Conservation (phyloP, 2,113 vertebrate genomes). For the Planiliza haematocheilus region DNA sequence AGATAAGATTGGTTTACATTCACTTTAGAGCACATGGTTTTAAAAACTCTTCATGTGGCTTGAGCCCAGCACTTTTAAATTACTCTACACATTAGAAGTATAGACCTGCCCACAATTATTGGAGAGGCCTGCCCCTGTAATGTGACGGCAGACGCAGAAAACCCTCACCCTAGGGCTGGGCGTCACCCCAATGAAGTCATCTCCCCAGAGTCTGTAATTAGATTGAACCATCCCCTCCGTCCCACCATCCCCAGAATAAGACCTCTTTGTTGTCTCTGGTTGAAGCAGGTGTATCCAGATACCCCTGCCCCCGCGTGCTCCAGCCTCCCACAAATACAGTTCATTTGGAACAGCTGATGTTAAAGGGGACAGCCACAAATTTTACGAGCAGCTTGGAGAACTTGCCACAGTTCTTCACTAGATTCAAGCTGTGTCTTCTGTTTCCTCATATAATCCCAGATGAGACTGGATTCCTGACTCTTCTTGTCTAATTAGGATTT, state of each 20-base stretch:
- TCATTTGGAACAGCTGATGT: slow-evolving; percentile 30
- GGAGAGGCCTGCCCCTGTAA: slow-evolving; percentile 15
- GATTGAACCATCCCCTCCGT: slow-evolving; percentile 52
- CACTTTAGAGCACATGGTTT: not conserved
- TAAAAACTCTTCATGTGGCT: slow-evolving; percentile 9
- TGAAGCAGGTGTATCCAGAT: slow-evolving; percentile 62
- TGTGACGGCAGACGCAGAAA: slow-evolving; percentile 43
- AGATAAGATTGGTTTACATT: slow-evolving; percentile 18
- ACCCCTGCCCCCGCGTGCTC: not conserved
- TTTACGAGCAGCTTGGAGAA: not conserved
- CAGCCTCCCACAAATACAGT: slow-evolving; percentile 26
- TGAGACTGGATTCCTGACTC: too few species aligned
- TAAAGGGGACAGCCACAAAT: slow-evolving; percentile 3
- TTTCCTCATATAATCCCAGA: too few species aligned
- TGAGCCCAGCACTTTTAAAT: slow-evolving; percentile 19
- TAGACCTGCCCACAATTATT: slow-evolving; percentile 34
- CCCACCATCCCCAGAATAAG: slow-evolving; percentile 26
- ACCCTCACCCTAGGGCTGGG: slow-evolving; percentile 54
- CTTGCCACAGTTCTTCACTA: too few species aligned
- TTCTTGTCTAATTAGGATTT: too few species aligned
- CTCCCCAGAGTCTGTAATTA: slow-evolving; percentile 77
- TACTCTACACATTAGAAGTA: slow-evolving; percentile 10
- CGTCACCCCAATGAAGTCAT: slow-evolving; percentile 70
- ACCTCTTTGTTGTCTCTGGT: slow-evolving; percentile 65
- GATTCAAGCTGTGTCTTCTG: too few species aligned